These are phyloP conservation scores for Aldabrachelys gigantea DNA, from an alignment of 2,113 vertebrate genomes.

Conservation along the genomic window DNA sequence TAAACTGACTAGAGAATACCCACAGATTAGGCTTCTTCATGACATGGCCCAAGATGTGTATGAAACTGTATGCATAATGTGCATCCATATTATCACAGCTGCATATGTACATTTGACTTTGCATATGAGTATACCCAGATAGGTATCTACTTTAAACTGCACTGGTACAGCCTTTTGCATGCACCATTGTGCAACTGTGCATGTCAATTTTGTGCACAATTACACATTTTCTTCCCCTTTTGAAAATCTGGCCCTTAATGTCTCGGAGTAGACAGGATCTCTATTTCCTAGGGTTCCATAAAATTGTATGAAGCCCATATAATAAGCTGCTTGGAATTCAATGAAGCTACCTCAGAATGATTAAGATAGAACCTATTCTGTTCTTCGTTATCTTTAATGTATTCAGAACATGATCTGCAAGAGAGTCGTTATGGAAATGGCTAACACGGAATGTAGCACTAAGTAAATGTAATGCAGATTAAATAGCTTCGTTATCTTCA, in stretches of 20 bases:
- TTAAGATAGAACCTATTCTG: neutral
- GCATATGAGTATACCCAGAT: neutral
- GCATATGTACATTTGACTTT: neutral
- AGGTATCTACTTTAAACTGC: neutral
- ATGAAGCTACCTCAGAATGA: neutral
- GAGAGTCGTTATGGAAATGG: neutral
- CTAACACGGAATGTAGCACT: neutral
- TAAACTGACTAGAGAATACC: neutral
- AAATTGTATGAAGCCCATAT: neutral
- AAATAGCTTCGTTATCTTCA: neutral
- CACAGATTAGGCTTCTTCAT: neutral
- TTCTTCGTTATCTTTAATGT: neutral
- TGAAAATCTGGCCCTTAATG: neutral
- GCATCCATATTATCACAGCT: neutral
- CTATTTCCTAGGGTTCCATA: neutral
- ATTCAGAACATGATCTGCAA: neutral
- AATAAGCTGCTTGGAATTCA: neutral
- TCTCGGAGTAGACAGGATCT: neutral
- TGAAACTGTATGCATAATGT: neutral
- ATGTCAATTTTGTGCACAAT: neutral
- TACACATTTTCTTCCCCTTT: constrained; percentile 6
- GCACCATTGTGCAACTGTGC: neutral
- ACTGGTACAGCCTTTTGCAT: neutral
- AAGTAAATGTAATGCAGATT: neutral
- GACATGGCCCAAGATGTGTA: neutral